Evolutionary conservation across 2,797 vertebrate genomes (phyloP).

Genomic region (Sphenopsis melanotis): DNA sequence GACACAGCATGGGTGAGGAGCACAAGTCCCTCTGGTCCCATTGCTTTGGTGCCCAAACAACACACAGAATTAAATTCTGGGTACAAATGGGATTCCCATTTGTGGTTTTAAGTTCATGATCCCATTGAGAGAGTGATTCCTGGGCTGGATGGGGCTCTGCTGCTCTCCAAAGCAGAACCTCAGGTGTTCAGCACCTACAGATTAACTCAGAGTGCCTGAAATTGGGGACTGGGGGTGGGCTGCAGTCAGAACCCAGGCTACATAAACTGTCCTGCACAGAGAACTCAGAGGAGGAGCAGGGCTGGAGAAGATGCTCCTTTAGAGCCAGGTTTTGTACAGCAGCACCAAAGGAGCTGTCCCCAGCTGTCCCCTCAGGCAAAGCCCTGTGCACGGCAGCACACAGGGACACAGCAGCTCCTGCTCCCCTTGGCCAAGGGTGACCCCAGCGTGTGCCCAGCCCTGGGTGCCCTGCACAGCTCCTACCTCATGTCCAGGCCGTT

Average conservation of each 20-base stretch:
- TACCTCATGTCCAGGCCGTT: slow-evolving; percentile 99
- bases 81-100: background rate
- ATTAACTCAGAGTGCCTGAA: background rate
- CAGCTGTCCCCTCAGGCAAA: background rate
- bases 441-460: rapidly evolving
- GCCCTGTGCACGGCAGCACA: rapidly evolving
- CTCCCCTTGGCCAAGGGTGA: background rate
- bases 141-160: background rate
- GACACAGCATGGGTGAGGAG: rapidly evolving
- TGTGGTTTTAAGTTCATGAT: background rate
- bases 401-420: rapidly evolving
- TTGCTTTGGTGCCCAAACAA: background rate
- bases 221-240: rapidly evolving
- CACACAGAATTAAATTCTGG: background rate
- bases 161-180: background rate
- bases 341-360: background rate
- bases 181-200: rapidly evolving
- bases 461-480: background rate
- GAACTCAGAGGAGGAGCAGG: background rate
- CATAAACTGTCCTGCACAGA: background rate
- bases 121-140: rapidly evolving
- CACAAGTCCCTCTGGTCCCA: background rate
- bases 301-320: background rate
- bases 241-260: background rate
- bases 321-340: background rate